Evolutionary conservation across 2,113 vertebrate species (phyloP).

Genomic region (zebrafish (Danio rerio)): DNA sequence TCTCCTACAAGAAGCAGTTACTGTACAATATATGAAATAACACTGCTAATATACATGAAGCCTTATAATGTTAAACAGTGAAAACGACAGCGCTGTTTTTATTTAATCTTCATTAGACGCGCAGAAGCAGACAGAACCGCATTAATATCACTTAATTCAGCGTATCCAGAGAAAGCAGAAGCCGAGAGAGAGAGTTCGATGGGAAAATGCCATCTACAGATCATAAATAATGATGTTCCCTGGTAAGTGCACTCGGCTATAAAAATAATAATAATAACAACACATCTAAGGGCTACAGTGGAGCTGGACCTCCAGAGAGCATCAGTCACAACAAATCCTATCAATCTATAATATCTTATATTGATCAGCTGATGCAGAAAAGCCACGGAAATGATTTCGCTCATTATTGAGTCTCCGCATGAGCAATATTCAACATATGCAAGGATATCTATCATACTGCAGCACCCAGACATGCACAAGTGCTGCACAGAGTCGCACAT

Average conservation of each 20-base stretch:
- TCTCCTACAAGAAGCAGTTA: not conserved
- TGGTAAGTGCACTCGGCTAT: constrained; percentile 63
- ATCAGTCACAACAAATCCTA: constrained; percentile 69
- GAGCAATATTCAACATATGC: constrained; percentile 50
- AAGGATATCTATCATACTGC: constrained; percentile 53
- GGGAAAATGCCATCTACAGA: constrained; percentile 43
- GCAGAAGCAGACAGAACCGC: constrained; percentile 50
- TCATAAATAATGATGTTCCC: constrained; percentile 58
- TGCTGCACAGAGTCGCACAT: constrained; percentile 5
- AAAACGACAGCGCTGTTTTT: constrained; percentile 61
- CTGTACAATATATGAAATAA: constrained; percentile 61
- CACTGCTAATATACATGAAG: constrained; percentile 37
- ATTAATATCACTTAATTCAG: constrained; percentile 69
- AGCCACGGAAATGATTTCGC: constrained; percentile 69
- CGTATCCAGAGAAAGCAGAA: constrained; percentile 42
- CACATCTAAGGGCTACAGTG: constrained; percentile 48
- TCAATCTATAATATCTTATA: constrained; percentile 73
- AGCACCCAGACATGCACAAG: not conserved
- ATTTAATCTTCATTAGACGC: constrained; percentile 48
- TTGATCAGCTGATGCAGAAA: constrained; percentile 68
- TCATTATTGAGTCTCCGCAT: constrained; percentile 54
- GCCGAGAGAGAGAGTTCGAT: constrained; percentile 32
- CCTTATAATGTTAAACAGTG: constrained; percentile 55
- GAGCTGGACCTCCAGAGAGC: constrained; percentile 49
- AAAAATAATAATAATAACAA: constrained; percentile 56